These are phyloP conservation scores for Sinohyriopsis cumingii DNA, from an alignment of 2,888 invertebrate genomes.

Conservation along the genomic window DNA sequence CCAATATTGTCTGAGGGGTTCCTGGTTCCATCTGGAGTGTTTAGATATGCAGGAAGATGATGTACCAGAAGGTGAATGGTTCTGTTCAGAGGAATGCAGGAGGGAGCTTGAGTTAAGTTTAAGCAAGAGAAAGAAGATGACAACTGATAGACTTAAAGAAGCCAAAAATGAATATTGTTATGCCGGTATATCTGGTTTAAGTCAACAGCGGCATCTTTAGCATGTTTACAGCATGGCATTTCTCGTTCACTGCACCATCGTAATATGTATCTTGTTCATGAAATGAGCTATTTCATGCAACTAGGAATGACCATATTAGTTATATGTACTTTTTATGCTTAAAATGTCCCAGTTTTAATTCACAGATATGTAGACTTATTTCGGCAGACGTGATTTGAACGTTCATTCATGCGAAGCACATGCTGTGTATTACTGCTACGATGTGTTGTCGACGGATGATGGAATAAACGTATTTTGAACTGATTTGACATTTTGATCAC, in stretches of 20 bases:
- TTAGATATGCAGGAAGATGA: constrained; percentile 13
- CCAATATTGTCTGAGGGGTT: constrained; percentile 3
- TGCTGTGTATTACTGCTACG: not conserved
- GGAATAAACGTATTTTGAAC: constrained; percentile 1
- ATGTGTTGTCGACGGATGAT: not conserved
- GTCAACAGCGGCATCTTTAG: no score
- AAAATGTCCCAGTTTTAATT: no score
- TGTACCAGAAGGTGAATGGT: constrained; percentile 11
- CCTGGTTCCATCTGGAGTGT: constrained; percentile 22
- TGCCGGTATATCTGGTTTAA: no score
- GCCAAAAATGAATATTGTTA: constrained; percentile 13
- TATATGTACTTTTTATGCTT: no score
- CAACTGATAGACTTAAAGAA: constrained; percentile 5
- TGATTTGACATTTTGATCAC: constrained; percentile 5
- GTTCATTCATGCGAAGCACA: no score
- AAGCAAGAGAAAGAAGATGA: not conserved
- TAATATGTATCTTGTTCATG: no score
- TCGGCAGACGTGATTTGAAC: no score
- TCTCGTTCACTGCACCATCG: no score
- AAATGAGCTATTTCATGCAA: no score
- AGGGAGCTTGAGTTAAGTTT: not conserved
- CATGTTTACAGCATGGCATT: no score
- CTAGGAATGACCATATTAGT: no score
- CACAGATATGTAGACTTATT: no score
- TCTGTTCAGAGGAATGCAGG: constrained; percentile 11